A percentile compares a stretch with the other conserved stretches of the same genome.
Evolutionary conservation across 2,888 invertebrate genomes (phyloP).

Genomic region (Poecilobothrus nobilitatus): DNA sequence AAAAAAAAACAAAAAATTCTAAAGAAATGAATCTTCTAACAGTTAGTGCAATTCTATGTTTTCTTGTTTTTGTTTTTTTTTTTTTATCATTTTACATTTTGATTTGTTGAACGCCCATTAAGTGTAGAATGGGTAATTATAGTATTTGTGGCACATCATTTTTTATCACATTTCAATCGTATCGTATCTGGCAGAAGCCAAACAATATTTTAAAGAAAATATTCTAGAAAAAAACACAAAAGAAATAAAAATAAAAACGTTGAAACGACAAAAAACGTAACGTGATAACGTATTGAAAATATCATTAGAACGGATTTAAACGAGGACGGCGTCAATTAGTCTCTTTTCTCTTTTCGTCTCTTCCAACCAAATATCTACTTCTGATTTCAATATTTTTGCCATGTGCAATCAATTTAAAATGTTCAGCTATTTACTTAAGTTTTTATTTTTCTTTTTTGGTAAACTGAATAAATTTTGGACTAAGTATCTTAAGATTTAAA

Average conservation of each 20-base stretch:
- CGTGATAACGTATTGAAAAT: background rate
- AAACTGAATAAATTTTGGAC: too few species aligned
- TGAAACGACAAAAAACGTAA: background rate
- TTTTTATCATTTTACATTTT: background rate
- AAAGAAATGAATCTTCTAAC: background rate
- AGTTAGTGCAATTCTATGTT: background rate
- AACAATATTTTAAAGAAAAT: background rate
- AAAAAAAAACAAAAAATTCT: background rate
- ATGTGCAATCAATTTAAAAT: too few species aligned
- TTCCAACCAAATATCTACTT: too few species aligned
- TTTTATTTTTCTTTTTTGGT: too few species aligned
- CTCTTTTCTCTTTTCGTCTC: too few species aligned
- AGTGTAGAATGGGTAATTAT: background rate
- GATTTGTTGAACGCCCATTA: background rate
- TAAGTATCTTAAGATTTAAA: too few species aligned
- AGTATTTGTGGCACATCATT: background rate
- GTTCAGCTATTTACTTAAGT: too few species aligned
- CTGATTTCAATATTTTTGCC: too few species aligned
- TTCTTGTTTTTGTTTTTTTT: background rate
- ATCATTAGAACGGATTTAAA: background rate
- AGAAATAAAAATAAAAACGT: background rate
- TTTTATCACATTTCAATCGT: constrained; percentile 5
- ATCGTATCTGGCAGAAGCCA: background rate
- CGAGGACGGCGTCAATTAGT: background rate
- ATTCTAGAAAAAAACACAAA: too few species aligned